Percentiles rank a stretch among this genome's conserved stretches.
Evolutionary conservation across 2,888 invertebrate species (phyloP).

Genomic region (Heliconius charithonia): DNA sequence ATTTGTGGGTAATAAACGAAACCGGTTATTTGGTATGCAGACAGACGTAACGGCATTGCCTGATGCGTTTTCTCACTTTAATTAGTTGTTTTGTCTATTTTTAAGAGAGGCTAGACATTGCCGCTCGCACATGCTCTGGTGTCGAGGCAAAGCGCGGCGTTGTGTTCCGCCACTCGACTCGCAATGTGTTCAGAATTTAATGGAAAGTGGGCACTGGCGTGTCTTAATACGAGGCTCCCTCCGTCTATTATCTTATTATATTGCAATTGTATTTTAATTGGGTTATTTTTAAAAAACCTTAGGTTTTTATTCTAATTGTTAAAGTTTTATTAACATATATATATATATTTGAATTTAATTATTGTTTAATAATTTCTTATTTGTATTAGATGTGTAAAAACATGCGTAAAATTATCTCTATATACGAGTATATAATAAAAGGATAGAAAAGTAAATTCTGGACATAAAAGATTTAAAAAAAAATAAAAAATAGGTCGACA

Average conservation of each 20-base stretch:
- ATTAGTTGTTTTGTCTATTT: conserved; percentile 42
- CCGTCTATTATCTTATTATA: no score
- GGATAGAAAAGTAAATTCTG: no score
- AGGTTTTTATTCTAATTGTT: neutral
- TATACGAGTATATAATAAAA: no score
- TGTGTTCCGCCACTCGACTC: no score
- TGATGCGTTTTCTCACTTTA: conserved; percentile 45
- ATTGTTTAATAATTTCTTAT: neutral
- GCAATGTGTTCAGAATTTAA: no score
- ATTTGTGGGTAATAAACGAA: conserved; percentile 48
- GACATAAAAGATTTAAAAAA: no score
- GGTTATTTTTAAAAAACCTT: conserved; percentile 14
- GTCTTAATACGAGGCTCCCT: no score
- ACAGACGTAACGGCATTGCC: conserved; percentile 45
- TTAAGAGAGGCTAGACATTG: neutral
- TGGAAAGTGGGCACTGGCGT: no score
- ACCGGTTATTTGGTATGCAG: conserved; percentile 50
- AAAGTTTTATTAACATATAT: neutral
- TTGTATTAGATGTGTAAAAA: neutral
- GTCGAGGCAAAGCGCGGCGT: no score
- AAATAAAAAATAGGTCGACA: no score
- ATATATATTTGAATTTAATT: neutral
- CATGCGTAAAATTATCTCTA: no score
- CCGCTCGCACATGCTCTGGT: no score
- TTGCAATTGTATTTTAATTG: conserved; percentile 27